Percentiles rank a stretch among this genome's conserved stretches.
These are phyloP conservation scores for Microcebus ravelobensis DNA, from an alignment of 2,113 vertebrate genomes.

Conservation along the genomic window DNA sequence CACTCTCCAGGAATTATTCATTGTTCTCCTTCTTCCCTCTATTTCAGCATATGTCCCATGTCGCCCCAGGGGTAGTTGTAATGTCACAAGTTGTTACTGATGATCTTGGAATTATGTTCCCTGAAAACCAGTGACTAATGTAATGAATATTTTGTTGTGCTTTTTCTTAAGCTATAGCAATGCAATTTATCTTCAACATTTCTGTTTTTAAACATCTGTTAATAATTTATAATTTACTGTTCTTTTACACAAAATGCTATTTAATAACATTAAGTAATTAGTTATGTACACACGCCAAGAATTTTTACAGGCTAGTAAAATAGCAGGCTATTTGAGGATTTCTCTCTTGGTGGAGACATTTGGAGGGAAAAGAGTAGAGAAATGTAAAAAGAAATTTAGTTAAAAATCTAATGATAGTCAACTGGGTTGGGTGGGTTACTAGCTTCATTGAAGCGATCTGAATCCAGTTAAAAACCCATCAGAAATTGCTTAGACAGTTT, in stretches of 20 bases:
- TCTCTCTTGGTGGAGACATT: conserved; percentile 8
- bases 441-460: not conserved
- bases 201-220: not conserved
- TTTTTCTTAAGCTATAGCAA: not conserved
- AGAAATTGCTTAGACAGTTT: not conserved
- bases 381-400: not conserved
- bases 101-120: conserved; percentile 19
- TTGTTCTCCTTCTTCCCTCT: not conserved
- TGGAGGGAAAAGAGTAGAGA: not conserved
- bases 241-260: not conserved
- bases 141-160: conserved; percentile 2
- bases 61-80: not conserved
- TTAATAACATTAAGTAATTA: not conserved
- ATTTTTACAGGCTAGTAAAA: conserved; percentile 34
- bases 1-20: not conserved
- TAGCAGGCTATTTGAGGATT: not conserved
- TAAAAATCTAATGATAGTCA: not conserved
- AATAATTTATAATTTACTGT: conserved; percentile 1
- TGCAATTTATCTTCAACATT: not conserved
- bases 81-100: not conserved
- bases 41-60: not conserved
- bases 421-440: not conserved
- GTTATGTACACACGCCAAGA: not conserved
- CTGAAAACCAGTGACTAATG: not conserved
- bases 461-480: not conserved